phyloP scores from a whole-genome alignment of 2,888 invertebrate genomes.

The Crepidodera aurea region DNA sequence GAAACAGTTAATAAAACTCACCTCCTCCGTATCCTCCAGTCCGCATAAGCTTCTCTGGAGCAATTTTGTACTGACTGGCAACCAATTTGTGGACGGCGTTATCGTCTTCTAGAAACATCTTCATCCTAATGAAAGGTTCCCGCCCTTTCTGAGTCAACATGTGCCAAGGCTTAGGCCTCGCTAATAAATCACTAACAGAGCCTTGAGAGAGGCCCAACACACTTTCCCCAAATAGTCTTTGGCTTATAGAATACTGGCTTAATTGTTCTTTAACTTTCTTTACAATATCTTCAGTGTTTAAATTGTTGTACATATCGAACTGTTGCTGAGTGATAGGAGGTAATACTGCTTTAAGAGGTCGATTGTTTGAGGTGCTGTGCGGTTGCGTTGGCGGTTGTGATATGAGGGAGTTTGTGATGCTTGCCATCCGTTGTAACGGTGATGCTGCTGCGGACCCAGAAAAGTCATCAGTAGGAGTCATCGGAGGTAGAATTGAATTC shows the following conservation, averaged over 20 bases:
- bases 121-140: constrained; percentile 97
- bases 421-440: constrained; percentile 96
- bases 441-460: constrained; percentile 83
- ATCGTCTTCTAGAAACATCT: constrained; percentile 96
- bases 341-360: constrained; percentile 94
- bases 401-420: constrained; percentile 95
- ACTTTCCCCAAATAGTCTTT: constrained; percentile 96
- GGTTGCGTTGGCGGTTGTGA: constrained; percentile 88
- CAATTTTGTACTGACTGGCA: constrained; percentile 97
- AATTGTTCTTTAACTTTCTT: constrained; percentile 94
- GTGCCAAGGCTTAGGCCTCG: constrained; percentile 98
- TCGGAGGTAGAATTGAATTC: constrained; percentile 85
- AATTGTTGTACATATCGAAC: constrained; percentile 96
- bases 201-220: constrained; percentile 97
- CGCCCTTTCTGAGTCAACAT: constrained; percentile 97
- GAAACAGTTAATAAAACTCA: constrained; percentile 64
- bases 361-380: constrained; percentile 82
- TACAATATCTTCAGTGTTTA: constrained; percentile 98
- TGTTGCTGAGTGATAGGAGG: constrained; percentile 99
- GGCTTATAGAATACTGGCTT: constrained; percentile 96
- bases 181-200: constrained; percentile 95
- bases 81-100: constrained; percentile 95
- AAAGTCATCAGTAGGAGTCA: constrained; percentile 83
- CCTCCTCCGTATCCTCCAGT: constrained; percentile 92
- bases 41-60: constrained; percentile 96